Evolutionary conservation across 2,113 vertebrate species (phyloP), one percentile per base, ranked within the genome.

Genomic region (Cinclus cinclus): DNA sequence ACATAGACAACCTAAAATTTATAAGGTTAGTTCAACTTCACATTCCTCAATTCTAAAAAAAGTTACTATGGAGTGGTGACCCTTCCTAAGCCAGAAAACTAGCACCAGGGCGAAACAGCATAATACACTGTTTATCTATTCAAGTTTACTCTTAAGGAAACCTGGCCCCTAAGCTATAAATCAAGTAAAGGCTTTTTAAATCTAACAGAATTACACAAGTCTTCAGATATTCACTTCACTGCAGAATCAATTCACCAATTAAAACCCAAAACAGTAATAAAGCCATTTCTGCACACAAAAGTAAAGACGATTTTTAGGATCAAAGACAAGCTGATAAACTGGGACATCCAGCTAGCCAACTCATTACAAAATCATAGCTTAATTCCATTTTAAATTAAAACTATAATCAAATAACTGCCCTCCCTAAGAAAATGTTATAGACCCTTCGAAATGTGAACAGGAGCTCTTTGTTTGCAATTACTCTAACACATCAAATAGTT

Each of bases 401-500:
- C 15, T 52, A 20, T 75, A 92, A 74, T 88, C 84, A 93, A 94
- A 55, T 55, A 85, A 88, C 59, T 73, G 30, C 13, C 22, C 60
- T 86, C 47, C 35, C 39, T 87, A 44, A 63, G 52, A 90, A 94
- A 92, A 92, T 4, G 8, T 49, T 84, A 75, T 1, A 90, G 46
- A 47, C 25, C 41, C 49, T 91, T 85, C 19, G 75, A 47, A 86
- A 93, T 78, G 68, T 44, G 67, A 94, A 67, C 8, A 35, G 39
- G 22, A 82, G 56, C 73, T 94, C 86, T 71, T 71, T 35, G 67
- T 75, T 90, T 68, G 79, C 56, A 87, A 93, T 92, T 93, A 90
- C 52, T 88, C 91, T 81, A 96, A 86, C 65, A 89, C 60, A 93
- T 82, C 64, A 75, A 71, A 76, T 74, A 90, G 75, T 50, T 84